A percentile compares a stretch with the other conserved stretches of the same genome.
These are phyloP conservation scores for Lepidurus apus DNA, from an alignment of 1,140 invertebrate species.

Conservation along the genomic window DNA sequence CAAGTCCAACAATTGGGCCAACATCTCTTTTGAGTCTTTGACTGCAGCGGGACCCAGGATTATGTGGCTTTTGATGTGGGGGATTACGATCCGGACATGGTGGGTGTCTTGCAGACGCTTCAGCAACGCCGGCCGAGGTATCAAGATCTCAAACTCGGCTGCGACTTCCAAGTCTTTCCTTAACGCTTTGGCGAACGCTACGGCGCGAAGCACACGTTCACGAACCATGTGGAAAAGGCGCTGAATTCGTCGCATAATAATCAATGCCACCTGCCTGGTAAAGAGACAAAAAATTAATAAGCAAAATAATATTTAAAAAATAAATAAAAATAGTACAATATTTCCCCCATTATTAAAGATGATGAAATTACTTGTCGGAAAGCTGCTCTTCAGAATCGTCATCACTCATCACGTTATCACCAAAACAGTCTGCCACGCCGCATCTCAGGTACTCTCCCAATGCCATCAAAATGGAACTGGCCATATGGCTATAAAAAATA, in stretches of 20 bases:
- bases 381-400: constrained; percentile 27
- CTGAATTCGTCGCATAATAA: constrained; percentile 70
- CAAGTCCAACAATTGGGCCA: constrained; percentile 40
- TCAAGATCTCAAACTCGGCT: constrained; percentile 47
- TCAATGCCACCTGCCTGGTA: constrained; percentile 56
- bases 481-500: constrained; percentile 41
- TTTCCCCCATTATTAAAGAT: neutral
- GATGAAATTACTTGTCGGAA: constrained; percentile 24
- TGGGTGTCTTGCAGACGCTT: constrained; percentile 45
- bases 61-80: constrained; percentile 45
- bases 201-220: constrained; percentile 70
- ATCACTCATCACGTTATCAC: neutral
- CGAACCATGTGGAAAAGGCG: constrained; percentile 67
- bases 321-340: no score
- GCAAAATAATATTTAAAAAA: neutral
- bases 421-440: constrained; percentile 49
- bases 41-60: constrained; percentile 47
- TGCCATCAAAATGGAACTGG: constrained; percentile 49
- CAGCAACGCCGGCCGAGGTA: constrained; percentile 43
- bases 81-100: constrained; percentile 46
- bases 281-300: neutral
- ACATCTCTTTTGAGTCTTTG: constrained; percentile 37
- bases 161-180: constrained; percentile 60
- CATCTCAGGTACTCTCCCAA: constrained; percentile 51
- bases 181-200: constrained; percentile 72